Percentiles rank a stretch among this genome's conserved stretches.
Evolutionary conservation across 2,113 vertebrate genomes (phyloP).

Genomic region (Sturnus vulgaris): DNA sequence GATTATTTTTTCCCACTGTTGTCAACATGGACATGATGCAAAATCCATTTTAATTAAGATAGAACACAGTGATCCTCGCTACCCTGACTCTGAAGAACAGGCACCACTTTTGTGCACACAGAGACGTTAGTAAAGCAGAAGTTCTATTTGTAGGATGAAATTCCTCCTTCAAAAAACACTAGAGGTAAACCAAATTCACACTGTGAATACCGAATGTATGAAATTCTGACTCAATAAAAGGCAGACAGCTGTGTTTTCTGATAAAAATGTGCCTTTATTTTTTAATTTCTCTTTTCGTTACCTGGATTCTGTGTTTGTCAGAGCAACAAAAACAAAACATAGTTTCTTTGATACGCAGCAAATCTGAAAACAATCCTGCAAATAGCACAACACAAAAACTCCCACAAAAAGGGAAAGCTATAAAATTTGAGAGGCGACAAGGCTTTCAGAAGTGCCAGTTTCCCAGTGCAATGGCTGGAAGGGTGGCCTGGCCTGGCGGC

Average conservation of each 20-base stretch:
- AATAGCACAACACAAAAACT: slow-evolving; percentile 1
- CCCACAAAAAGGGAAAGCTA: slow-evolving; percentile 43
- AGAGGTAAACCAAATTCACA: background rate
- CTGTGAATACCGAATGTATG: background rate
- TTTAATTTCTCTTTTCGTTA: slow-evolving; percentile 21
- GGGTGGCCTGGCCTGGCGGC: slow-evolving; percentile 60
- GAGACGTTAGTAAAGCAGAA: background rate
- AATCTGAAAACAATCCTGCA: slow-evolving; percentile 30
- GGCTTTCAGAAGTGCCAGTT: slow-evolving; percentile 49
- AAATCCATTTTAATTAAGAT: background rate
- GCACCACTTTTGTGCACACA: background rate
- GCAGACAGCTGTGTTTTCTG: slow-evolving; percentile 34
- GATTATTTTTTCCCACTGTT: background rate
- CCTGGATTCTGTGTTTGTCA: slow-evolving; percentile 12
- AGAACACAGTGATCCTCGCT: background rate
- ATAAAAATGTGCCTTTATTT: slow-evolving; percentile 59
- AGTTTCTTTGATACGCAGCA: background rate
- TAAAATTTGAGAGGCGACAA: slow-evolving; percentile 34
- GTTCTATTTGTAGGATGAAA: slow-evolving; percentile 3
- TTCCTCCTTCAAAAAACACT: background rate
- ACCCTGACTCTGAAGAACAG: background rate
- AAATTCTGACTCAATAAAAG: slow-evolving; percentile 44
- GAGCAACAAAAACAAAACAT: slow-evolving; percentile 22
- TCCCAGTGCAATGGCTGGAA: slow-evolving; percentile 41
- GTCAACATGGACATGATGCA: background rate